Evolutionary conservation across 2,113 vertebrate genomes (phyloP), one percentile per base, ranked within the genome.

Genomic region (Prietella phreatophila): DNA sequence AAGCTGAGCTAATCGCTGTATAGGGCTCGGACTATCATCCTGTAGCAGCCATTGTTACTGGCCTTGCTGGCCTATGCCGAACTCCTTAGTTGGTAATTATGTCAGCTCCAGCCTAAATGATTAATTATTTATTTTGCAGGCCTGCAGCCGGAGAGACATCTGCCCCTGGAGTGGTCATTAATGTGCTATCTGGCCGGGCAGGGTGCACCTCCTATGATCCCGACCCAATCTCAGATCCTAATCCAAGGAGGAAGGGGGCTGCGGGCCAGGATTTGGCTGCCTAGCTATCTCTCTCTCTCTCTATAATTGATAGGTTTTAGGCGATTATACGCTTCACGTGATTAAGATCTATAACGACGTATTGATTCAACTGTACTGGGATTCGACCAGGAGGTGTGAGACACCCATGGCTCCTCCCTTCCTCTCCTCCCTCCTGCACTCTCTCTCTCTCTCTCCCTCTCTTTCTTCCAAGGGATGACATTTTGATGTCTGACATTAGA

Each of bases 231-330:
- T 95, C 94, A 95, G 94, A 95, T 95, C 95, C 92, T 94, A 94
- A 95, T 95, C 94, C 94, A 94, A 95, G 95, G 94, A 94, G 94
- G 94, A 95, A 95, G 93, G 94, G 90, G 93, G 93, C 95, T 95
- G 93, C 92, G 90, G 95, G 95, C 94, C 93, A 95, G 94, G 95
- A 95, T 96, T 94, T 95, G 92, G 92, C 93, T 86, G 93, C 91
- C 92, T 63, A 50, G 92, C 94, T 94, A 94, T 95, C 94, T 94
- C 89, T 82, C 94, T 94, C 89, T 82, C 91, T 92, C 91, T 95
- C 90, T 95, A 95, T 96, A 95, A 96, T 95, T 95, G 94, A 95
- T 95, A 95, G 95, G 94, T 95, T 94, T 95, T 94, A 94, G 94
- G 93, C 91, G 93, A 94, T 95, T 95, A 94, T 94, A 94, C 90